A percentile compares a stretch with the other conserved stretches of the same genome.
Evolutionary conservation across 2,888 invertebrate genomes (phyloP).

Genomic region (Alloscopus bannaensis): DNA sequence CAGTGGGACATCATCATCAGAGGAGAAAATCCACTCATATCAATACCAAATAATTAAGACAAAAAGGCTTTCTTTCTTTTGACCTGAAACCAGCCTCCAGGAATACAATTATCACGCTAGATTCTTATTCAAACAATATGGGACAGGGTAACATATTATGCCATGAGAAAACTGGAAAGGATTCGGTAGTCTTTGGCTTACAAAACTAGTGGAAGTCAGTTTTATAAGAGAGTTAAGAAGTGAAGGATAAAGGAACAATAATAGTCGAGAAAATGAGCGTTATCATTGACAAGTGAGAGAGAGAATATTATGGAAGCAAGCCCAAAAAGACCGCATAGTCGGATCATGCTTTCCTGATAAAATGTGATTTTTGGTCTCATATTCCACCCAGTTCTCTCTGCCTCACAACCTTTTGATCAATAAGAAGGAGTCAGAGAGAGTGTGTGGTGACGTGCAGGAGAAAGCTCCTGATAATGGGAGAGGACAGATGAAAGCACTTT

Average conservation of each 20-base stretch:
- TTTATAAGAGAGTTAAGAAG: neutral
- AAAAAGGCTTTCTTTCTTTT: constrained; percentile 8
- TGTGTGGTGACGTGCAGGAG: neutral
- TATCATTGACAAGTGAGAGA: too few species aligned
- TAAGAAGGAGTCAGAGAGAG: neutral
- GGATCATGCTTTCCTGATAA: neutral
- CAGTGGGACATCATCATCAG: neutral
- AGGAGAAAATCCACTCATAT: neutral
- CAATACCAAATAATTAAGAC: neutral
- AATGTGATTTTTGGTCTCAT: too few species aligned
- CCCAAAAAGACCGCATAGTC: neutral
- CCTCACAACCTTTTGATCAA: neutral
- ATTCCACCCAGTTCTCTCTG: neutral
- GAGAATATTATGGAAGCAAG: neutral
- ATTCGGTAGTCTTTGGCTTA: neutral
- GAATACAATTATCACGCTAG: too few species aligned
- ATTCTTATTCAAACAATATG: too few species aligned
- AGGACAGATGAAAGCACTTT: constrained; percentile 19
- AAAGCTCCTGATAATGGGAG: neutral
- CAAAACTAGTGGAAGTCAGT: neutral
- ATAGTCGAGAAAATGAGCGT: neutral
- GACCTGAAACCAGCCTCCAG: too few species aligned
- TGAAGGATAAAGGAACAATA: neutral
- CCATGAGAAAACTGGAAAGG: too few species aligned
- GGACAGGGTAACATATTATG: too few species aligned